Conservation (phyloP, 2,113 vertebrate genomes). For the Megalops atlanticus region DNA sequence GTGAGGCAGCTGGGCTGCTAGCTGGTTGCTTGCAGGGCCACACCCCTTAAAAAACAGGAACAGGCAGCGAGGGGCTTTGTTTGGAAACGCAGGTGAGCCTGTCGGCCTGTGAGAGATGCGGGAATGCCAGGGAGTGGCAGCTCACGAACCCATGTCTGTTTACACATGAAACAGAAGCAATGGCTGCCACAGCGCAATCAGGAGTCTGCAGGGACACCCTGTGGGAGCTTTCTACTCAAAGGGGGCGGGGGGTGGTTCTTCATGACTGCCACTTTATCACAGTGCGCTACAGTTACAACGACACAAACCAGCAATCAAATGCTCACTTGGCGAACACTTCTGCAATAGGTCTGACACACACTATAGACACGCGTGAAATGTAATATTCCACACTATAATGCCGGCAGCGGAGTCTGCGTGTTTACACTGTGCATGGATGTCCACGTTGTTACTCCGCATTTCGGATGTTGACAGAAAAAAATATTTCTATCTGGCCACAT, state of each 20-base stretch:
- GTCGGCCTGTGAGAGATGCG: not conserved
- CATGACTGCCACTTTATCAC: too few species aligned
- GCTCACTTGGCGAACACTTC: too few species aligned
- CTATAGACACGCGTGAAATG: not conserved
- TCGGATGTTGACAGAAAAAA: too few species aligned
- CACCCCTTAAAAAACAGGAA: not conserved
- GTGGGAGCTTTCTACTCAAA: not conserved
- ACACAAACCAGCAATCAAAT: too few species aligned
- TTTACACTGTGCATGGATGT: too few species aligned
- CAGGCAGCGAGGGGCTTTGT: not conserved
- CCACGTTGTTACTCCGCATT: too few species aligned
- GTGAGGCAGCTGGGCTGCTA: not conserved
- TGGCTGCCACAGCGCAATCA: not conserved
- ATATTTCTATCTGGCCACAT: too few species aligned
- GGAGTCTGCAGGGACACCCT: not conserved
- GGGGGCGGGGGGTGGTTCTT: not conserved
- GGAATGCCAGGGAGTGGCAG: slow-evolving; percentile 23
- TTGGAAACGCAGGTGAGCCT: slow-evolving; percentile 12
- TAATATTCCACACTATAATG: not conserved
- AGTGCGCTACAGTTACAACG: too few species aligned
- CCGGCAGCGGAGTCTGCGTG: not conserved
- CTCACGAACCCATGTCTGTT: not conserved
- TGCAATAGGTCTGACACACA: not conserved
- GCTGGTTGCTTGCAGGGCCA: not conserved
- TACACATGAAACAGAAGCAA: not conserved